Percentiles rank a stretch among this genome's conserved stretches.
These are phyloP conservation scores for Rhinogobio ventralis DNA, from an alignment of 2,797 vertebrate species.

Conservation along the genomic window DNA sequence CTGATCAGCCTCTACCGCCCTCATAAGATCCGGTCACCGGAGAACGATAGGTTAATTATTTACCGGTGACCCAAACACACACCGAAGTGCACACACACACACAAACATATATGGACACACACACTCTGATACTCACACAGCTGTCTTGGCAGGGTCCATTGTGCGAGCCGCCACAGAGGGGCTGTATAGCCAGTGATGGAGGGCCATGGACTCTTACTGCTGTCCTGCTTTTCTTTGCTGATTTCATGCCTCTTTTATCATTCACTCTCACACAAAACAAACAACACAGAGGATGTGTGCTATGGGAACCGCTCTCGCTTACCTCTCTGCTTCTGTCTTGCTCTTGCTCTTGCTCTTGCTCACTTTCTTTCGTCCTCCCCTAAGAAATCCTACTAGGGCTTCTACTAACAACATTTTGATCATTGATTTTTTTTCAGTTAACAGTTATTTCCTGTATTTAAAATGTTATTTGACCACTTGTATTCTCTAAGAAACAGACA, in stretches of 20 bases:
- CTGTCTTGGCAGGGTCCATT: conserved; percentile 88
- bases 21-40: conserved; percentile 91
- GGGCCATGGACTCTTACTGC: conserved; percentile 91
- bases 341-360: conserved; percentile 16
- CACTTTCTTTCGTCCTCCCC: background rate
- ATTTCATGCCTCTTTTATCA: conserved; percentile 99
- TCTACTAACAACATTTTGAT: background rate
- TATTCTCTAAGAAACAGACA: background rate
- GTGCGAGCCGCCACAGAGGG: conserved; percentile 77
- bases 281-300: conserved; percentile 97
- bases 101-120: conserved; percentile 34
- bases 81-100: conserved; percentile 82
- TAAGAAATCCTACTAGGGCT: background rate
- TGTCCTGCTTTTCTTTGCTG: conserved; percentile 98
- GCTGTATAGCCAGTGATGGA: conserved; percentile 82
- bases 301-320: conserved; percentile 83
- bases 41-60: conserved; percentile 99
- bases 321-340: conserved; percentile 38
- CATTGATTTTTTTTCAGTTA: background rate
- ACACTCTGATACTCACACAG: conserved; percentile 75
- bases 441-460: background rate
- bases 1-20: conserved; percentile 80
- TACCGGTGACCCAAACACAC: conserved; percentile 91
- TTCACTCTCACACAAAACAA: conserved; percentile 99
- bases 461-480: background rate